Conservation (phyloP, 2,888 invertebrate species). For the Melipona bicolor region DNA sequence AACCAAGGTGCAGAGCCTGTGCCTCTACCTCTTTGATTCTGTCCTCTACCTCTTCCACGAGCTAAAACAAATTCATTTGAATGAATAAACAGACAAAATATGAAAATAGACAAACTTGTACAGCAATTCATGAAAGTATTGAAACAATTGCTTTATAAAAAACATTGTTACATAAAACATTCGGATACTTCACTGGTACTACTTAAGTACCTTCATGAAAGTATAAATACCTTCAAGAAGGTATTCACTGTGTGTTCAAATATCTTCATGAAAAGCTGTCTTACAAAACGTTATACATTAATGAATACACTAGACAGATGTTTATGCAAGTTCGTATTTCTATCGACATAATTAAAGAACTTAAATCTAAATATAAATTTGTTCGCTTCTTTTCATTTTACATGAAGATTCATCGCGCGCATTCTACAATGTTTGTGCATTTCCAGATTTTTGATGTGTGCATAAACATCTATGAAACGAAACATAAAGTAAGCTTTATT, state of each 20-base stretch:
- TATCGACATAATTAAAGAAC: neutral
- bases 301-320: neutral
- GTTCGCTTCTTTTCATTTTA: neutral
- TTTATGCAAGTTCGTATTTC: neutral
- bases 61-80: slow-evolving; percentile 66
- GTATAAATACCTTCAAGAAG: no score
- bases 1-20: slow-evolving; percentile 83
- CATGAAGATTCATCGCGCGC: neutral
- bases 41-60: slow-evolving; percentile 82
- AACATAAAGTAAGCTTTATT: neutral
- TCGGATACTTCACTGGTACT: neutral
- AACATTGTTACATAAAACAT: neutral
- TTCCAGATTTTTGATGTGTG: neutral
- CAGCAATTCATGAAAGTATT: neutral
- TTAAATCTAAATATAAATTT: neutral
- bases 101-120: neutral
- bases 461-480: neutral
- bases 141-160: neutral
- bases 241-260: neutral
- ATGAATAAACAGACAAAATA: neutral
- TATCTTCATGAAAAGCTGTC: neutral
- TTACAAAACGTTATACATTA: neutral
- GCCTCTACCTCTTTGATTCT: slow-evolving; percentile 82
- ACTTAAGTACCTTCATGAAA: neutral
- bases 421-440: neutral